Evolutionary conservation across 2,113 vertebrate species (phyloP), one percentile per base, ranked within the genome.

Genomic region (Lota lota): DNA sequence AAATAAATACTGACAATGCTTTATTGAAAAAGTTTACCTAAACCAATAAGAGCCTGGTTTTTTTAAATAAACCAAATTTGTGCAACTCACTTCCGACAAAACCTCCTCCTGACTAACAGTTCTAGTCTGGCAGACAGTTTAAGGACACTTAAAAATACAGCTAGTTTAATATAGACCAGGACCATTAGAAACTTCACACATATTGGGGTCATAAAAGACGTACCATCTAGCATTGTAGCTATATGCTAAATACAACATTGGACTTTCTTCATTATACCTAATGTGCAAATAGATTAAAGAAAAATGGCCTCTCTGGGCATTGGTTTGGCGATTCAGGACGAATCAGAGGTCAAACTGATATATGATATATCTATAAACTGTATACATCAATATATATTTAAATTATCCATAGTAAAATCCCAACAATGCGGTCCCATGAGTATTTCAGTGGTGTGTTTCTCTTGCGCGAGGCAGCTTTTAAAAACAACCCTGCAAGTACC

Each of bases 131-230:
- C 70, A 73, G 72, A 69, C 76, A 78, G 74, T 80, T 79, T 88
- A 92, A 92, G 90, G 90, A 87, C 90, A 92, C 91, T 92, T 92
- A 82, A 47, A 47, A 47, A 75, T 65, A 79, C 74, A 68, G 78
- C 73, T 78, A 80, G 74, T 84, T 79, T 65, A 68, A 79, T 87
- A 82, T 77, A 79, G 63, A 73, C 73, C 5, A n/a, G 69, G 54
- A 79, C 74, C 70, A 82, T 64, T 61, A 47, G 82, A 69, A 71
- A 67, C 76, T 24, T 20, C 20, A 60, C 21, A 61, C 22, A 61
- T 47, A 47, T 22, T 22, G 22, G 4, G 15, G 14, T 22, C 22
- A 12, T 22, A 16, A 22, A 60, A 60, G 21, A 6, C 14, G 14
- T 22, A 15, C 22, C 62, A 69, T 22, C 64, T 58, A 59, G 67